Evolutionary conservation across 1,140 invertebrate genomes (phyloP), one percentile per base, ranked within the genome.

Genomic region (Luehdorfia chinensis): DNA sequence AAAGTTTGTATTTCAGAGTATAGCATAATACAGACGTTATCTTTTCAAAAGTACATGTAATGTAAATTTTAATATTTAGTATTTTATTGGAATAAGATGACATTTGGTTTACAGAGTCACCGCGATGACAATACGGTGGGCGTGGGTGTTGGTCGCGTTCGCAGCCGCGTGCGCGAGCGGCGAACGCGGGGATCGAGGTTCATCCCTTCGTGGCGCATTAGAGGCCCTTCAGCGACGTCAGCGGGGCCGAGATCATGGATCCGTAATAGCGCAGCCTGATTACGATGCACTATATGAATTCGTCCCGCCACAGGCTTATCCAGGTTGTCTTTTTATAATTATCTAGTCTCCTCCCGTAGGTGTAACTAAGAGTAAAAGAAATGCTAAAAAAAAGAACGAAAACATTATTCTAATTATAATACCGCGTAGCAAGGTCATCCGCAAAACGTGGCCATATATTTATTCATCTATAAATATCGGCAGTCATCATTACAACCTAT

Each of bases 171-270:
- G 55, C 46, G 60, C 55, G 15, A 48, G 50, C 31, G 71, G 64
- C 11, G 83, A 81, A 12, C 70, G 69, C 21, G 71, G 72, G 0
- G 72, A 73, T n/a, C 25, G 39, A 15, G 39, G 39, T 2, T 69
- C 72, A 0, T 87, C 87, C 1, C 58, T 88, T 11, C 78, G 84
- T 2, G 83, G 87, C 2, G 87, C 83, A 0, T 62, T 88, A 1
- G 81, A 84, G 28, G 87, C 87, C 0, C 59, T 88, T 25, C 84
- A 88, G 51, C 61, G 87, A 8, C 71, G 87, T 9, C 83, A 87
- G 28, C 72, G 87, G 0, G 77, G 77, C 11, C 59, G 77, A n/a
- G 45, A 61, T 13, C 66, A 77, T 39, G 56, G 56, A 0, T 66
- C 64, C 1, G 27, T 71, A 8, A 51, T 61, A 1, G 51, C 69